phyloP scores from a whole-genome alignment of 2,113 vertebrate species.

The Hystrix cristata region DNA sequence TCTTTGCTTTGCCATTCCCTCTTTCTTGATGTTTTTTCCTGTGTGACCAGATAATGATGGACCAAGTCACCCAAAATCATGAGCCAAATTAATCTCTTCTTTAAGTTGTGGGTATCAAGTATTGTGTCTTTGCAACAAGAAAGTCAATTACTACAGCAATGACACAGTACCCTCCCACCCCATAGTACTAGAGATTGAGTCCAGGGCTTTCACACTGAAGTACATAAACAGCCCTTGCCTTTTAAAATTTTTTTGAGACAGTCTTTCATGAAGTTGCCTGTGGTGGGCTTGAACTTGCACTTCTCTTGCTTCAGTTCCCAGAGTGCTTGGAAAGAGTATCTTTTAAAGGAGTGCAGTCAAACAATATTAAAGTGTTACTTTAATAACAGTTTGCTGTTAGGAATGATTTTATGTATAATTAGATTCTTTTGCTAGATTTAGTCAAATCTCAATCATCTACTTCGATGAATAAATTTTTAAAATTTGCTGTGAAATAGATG shows the following conservation, averaged over 20 bases:
- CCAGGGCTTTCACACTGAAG: not conserved
- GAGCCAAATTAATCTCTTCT: not conserved
- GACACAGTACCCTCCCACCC: not conserved
- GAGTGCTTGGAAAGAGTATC: not conserved
- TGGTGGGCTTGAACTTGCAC: not conserved
- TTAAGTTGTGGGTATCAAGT: not conserved
- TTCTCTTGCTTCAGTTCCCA: not conserved
- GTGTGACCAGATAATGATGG: not conserved
- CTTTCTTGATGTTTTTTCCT: not conserved
- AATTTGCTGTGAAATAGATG: not conserved
- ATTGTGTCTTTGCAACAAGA: not conserved
- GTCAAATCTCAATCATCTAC: not conserved
- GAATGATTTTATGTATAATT: conserved; percentile 21
- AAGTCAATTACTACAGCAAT: not conserved
- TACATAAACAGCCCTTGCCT: not conserved
- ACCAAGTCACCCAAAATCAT: not conserved
- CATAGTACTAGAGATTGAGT: not conserved
- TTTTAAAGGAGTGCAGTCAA: not conserved
- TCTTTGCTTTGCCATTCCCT: not conserved
- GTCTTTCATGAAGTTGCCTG: not conserved
- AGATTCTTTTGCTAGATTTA: conserved; percentile 36
- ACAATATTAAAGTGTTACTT: not conserved
- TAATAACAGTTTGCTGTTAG: not conserved
- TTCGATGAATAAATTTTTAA: not conserved
- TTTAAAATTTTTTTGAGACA: not conserved